Evolutionary conservation across 2,888 invertebrate genomes (phyloP), one percentile per base, ranked within the genome.

Genomic region (Lycocerus yunnanus): DNA sequence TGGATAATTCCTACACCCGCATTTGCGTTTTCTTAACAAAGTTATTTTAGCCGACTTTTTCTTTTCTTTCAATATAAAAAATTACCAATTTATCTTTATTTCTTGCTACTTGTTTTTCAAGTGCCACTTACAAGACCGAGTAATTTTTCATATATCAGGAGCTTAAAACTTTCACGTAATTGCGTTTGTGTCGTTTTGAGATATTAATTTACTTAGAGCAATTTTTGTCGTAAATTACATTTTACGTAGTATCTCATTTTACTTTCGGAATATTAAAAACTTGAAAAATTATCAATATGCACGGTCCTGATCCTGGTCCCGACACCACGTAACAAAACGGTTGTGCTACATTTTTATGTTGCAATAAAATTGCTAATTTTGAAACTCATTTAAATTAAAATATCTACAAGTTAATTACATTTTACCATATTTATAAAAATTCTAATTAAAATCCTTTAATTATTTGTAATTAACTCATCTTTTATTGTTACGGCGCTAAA

Each of bases 31-130:
- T 43, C 61, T 63, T 15, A 63, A 63, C 20, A 18, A 63, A 20
- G 61, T 63, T 20, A 63, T 16, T 63, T 63, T 63, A 18, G 61
- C 61, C 61, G 18, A 63, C 61, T 63, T 63, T 63, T 63, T 63
- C 20, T 63, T 63, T 63, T 18, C 18, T 18, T 63, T 18, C 61
- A 63, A 16, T 20, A 63, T 43, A 43, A 43, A 43, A 43, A 43
- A 43, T 43, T 43, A 43, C 43, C 43, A 43, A 43, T 43, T 43
- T 43, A 43, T 43, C 43, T 43, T 43, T 43, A 43, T 43, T 43
- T 43, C 43, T 43, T 43, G 43, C 43, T 43, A 43, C 43, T 43
- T 43, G 43, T 43, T 43, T 43, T 43, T 43, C 43, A 43, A 43
- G 43, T 43, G 43, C 43, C 43, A 43, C 43, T 43, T 43, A 43